Base-by-base conservation (phyloP, 2,113 vertebrate species). In the Catagonus wagneri region DNA sequence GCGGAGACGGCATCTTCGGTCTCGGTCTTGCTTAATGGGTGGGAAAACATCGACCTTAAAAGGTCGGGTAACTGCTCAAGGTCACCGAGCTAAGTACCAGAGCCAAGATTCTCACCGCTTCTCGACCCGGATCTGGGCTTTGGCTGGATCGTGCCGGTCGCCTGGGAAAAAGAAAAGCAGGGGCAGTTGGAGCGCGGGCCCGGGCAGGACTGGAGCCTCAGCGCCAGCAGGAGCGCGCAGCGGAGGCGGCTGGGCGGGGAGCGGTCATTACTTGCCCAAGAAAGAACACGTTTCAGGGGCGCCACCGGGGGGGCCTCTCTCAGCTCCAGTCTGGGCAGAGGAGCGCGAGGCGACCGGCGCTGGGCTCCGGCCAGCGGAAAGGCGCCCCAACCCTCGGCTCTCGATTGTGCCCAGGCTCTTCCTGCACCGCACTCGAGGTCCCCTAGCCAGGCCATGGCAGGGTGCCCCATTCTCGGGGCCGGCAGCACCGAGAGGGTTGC, bases 91-190 rank as follows among this genome's bases (percentile, higher is more conserved):
- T 63, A 25, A 93, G 79, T 2, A 22, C 65, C n/a, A 7, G 74
- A 69, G 63, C 44, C 86, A 9, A 56, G 79, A 36, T 60, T 58
- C 69, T 50, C 65, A 4, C 3, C 10, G 34, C 75, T 58, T 9
- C 61, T 25, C 2, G 1, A 2, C 74, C 22, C 0, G 2, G 4
- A 12, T 29, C 52, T 4, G 3, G 29, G 36, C 44, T 27, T n/a
- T 2, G 17, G 44, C 61, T 0, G 7, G 36, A 54, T 56, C 27
- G 13, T 63, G 29, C 69, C 19, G 9, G 25, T n/a, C 4, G 44
- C 80, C 2, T 6, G 7, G 80, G 32, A 13, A 29, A 16, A 20
- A 29, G 50, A 17, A 16, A 2, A 15, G 25, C 83, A 0, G 22
- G 22, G 25, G 76, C 32, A 0, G 9, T 23, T 36, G 17, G 22